Evolutionary conservation across 2,113 vertebrate genomes (phyloP).

Genomic region (Galemys pyrenaicus): DNA sequence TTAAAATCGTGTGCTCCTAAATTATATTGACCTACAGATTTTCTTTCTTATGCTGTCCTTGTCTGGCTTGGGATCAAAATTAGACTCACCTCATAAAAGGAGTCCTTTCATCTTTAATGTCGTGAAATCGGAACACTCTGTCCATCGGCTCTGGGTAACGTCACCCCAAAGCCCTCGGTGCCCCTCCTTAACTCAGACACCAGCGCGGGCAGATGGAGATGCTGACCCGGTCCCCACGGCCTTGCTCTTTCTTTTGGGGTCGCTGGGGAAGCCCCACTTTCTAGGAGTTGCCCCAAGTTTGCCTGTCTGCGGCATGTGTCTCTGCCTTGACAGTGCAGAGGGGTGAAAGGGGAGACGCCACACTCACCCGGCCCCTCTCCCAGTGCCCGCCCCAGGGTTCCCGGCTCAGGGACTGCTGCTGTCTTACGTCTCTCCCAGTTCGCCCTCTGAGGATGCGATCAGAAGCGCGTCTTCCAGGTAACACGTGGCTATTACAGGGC

Average conservation of each 20-base stretch:
- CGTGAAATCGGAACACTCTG: constrained; percentile 31
- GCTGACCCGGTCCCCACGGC: rapidly evolving
- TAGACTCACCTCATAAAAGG: constrained; percentile 25
- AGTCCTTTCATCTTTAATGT: constrained; percentile 45
- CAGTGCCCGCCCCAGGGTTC: too few relatives aligned
- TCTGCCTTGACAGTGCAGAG: too few relatives aligned
- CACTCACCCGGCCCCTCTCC: too few relatives aligned
- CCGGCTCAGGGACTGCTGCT: too few relatives aligned
- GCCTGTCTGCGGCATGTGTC: too few relatives aligned
- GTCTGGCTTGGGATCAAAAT: constrained; percentile 32
- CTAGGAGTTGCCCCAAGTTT: too few relatives aligned
- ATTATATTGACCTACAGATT: not conserved
- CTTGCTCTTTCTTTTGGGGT: not conserved
- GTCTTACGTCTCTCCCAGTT: too few relatives aligned
- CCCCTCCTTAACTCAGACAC: not conserved
- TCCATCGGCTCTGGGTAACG: not conserved
- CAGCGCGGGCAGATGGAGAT: not conserved
- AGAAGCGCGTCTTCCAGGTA: too few relatives aligned
- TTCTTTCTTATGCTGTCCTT: not conserved
- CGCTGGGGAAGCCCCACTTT: too few relatives aligned
- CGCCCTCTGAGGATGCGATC: too few relatives aligned
- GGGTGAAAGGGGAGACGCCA: too few relatives aligned
- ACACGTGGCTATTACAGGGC: too few relatives aligned
- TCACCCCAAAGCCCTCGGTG: not conserved
- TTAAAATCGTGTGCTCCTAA: constrained; percentile 32